phyloP scores from a whole-genome alignment of 2,797 vertebrate species.

The Psittacula echo region DNA sequence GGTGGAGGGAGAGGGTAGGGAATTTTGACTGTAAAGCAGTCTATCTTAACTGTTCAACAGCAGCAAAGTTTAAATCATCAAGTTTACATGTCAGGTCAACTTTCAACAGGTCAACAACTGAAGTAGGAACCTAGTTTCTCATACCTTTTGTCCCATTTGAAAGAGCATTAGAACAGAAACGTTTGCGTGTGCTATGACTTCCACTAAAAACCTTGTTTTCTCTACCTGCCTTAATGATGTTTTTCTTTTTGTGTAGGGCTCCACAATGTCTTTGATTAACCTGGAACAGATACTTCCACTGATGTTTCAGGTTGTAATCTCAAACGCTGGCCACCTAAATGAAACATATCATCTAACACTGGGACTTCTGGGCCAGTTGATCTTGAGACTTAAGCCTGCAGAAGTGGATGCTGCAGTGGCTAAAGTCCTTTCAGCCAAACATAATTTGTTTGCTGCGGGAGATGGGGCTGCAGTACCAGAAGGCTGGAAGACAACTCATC shows the following conservation, averaged over 20 bases:
- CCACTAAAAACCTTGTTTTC: neutral
- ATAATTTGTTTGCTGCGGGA: constrained; percentile 81
- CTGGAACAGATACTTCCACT: constrained; percentile 92
- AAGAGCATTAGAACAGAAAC: neutral
- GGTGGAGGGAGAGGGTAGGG: neutral
- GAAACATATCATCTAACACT: constrained; percentile 95
- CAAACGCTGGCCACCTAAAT: constrained; percentile 95
- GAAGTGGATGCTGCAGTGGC: constrained; percentile 90
- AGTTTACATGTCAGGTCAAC: neutral
- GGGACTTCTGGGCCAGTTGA: constrained; percentile 93
- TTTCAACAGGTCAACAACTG: neutral
- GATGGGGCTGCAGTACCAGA: constrained; percentile 80
- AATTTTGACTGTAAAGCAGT: neutral
- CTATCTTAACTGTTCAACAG: neutral
- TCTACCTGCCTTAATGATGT: neutral
- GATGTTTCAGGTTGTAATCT: constrained; percentile 95
- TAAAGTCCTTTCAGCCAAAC: constrained; percentile 90
- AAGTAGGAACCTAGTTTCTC: neutral
- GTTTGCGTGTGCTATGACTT: neutral
- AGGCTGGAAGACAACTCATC: constrained; percentile 95
- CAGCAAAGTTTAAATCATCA: neutral
- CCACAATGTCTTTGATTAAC: constrained; percentile 83
- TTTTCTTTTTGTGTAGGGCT: constrained; percentile 77
- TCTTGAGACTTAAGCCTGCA: constrained; percentile 86
- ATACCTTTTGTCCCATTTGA: neutral